Evolutionary conservation across 2,113 vertebrate species (phyloP).

Genomic region (Triplophysa tibetana): DNA sequence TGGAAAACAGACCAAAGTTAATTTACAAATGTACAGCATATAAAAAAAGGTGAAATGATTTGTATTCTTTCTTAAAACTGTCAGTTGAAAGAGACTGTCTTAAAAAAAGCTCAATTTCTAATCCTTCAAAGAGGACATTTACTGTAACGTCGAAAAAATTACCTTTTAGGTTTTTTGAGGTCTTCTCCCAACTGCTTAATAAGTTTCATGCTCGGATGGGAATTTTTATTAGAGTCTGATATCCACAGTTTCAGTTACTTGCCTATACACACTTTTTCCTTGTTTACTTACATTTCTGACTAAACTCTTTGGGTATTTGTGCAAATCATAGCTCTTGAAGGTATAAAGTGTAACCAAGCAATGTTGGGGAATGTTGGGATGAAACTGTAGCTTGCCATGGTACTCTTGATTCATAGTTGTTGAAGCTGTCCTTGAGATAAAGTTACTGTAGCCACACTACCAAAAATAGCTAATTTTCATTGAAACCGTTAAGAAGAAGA

Average conservation of each 20-base stretch:
- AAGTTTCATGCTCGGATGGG: conserved; percentile 45
- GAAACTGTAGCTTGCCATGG: too few relatives aligned
- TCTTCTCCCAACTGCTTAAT: conserved; percentile 47
- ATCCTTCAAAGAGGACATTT: conserved; percentile 35
- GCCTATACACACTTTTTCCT: not conserved
- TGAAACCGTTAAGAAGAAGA: too few relatives aligned
- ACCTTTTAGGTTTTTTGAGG: conserved; percentile 46
- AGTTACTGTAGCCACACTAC: too few relatives aligned
- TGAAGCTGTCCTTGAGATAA: too few relatives aligned
- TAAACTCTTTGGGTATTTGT: conserved; percentile 1
- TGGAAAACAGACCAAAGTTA: not conserved
- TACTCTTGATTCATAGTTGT: too few relatives aligned
- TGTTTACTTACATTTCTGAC: conserved; percentile 1
- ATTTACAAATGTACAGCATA: not conserved
- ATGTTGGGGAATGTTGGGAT: not conserved
- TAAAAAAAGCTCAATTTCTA: not conserved
- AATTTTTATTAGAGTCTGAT: conserved; percentile 50
- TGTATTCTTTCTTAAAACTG: not conserved
- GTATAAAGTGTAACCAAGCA: not conserved
- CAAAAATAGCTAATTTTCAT: too few relatives aligned
- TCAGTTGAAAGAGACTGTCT: not conserved
- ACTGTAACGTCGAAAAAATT: conserved; percentile 24
- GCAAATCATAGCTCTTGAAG: not conserved
- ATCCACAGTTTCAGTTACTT: conserved; percentile 19
- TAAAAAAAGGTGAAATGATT: not conserved